Base-by-base conservation (phyloP, 1,140 invertebrate genomes). In the Halictus rubicundus region DNA sequence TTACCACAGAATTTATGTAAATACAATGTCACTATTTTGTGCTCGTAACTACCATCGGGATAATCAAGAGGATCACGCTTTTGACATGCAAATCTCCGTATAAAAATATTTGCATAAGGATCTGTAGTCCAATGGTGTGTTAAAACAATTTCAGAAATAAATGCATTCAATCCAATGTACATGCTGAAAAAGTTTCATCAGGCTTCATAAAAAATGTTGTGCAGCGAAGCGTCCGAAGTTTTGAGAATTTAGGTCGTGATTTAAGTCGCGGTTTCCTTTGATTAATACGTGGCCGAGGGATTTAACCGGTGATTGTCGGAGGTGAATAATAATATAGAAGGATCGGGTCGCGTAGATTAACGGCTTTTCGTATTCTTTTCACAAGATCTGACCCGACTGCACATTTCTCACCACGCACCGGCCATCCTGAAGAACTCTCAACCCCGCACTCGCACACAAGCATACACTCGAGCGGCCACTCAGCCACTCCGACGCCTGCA, bases 401-500 rank as follows among this genome's bases (percentile, higher is more conserved):
- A 27, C 60, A 27, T 27, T 16, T 6, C 54, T 57, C 60, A 14
- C 25, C 60, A 32, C 14, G 25, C 60, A 61, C 60, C 7, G 54
- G 54, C 54, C 21, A 57, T 57, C 25, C 60, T 27, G 9, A 16
- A 32, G 25, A 23, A 27, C 25, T 32, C 60, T 59, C 25, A 9
- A 61, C 25, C 25, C 25, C 14, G 4, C 3, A 60, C 59, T 14
- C 23, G 25, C 60, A 61, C 25, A 61, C 25, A 25, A 59, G 2
- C 23, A 21, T 57, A 23, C 54, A 14, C 57, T 25, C 23, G 25
- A 27, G 14, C 60, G 14, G 25, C 25, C 14, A 27, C 60, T 61
- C 60, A 27, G 60, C 60, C 60, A 7, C 14, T 61, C 25, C 60
- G 60, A 61, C 60, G 60, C 60, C 60, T 32, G 60, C 60, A 61